phyloP scores from a whole-genome alignment of 2,797 vertebrate genomes.

The Yasuhikotakia modesta region DNA sequence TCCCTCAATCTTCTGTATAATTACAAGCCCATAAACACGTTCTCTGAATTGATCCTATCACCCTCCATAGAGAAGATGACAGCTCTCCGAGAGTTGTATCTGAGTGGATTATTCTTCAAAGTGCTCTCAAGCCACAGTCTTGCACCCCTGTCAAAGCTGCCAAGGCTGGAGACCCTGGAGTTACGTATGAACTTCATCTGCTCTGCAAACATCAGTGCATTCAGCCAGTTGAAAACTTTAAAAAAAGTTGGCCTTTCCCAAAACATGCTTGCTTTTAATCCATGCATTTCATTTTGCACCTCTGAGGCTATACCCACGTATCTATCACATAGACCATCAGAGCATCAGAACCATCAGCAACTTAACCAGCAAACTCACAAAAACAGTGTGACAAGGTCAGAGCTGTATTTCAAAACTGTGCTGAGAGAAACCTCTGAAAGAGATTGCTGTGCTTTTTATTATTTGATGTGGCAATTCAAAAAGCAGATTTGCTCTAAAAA shows the following conservation, averaged over 20 bases:
- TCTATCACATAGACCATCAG: conserved; percentile 17
- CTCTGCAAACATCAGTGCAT: conserved; percentile 61
- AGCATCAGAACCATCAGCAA: not conserved
- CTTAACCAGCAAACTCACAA: conserved; percentile 32
- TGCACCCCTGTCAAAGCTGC: conserved; percentile 67
- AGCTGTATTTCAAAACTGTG: conserved; percentile 2
- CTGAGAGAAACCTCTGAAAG: conserved; percentile 29
- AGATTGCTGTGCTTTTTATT: conserved; percentile 19
- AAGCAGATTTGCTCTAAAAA: conserved; percentile 57
- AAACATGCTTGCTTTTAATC: conserved; percentile 75
- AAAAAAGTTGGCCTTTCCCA: conserved; percentile 74
- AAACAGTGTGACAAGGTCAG: not conserved
- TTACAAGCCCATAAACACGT: conserved; percentile 72
- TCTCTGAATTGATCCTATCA: conserved; percentile 69
- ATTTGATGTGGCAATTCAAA: conserved; percentile 61
- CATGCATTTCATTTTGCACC: conserved; percentile 40
- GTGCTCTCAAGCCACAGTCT: conserved; percentile 66
- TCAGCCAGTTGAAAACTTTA: conserved; percentile 68
- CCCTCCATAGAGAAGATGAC: conserved; percentile 69
- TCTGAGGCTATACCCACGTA: conserved; percentile 4
- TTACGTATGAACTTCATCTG: conserved; percentile 81
- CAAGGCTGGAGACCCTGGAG: conserved; percentile 68
- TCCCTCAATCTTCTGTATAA: conserved; percentile 80
- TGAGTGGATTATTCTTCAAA: conserved; percentile 80
- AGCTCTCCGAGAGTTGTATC: conserved; percentile 65